Percentiles rank a stretch among this genome's conserved stretches.
Evolutionary conservation across 2,888 invertebrate genomes (phyloP).

Genomic region (Ornithoptera alexandrae): DNA sequence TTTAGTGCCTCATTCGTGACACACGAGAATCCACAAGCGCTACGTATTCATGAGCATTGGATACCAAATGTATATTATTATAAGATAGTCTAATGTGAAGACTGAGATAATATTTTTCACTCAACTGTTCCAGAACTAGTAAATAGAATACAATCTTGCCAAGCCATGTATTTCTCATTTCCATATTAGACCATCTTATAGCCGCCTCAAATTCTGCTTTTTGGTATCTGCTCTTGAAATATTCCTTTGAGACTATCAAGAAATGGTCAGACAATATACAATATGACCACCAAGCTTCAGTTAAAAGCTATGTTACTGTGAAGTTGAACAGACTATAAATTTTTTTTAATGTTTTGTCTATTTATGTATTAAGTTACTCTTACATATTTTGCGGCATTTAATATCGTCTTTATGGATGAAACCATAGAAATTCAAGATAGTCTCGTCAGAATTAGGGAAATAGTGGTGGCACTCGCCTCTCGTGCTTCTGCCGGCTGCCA

Average conservation of each 20-base stretch:
- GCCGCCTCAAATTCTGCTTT: slow-evolving; percentile 8
- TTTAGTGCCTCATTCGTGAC: slow-evolving; percentile 63
- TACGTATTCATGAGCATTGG: slow-evolving; percentile 32
- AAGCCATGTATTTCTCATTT: neutral
- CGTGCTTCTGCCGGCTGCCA: slow-evolving; percentile 72
- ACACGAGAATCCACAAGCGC: slow-evolving; percentile 63
- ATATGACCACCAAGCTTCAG: too few relatives aligned
- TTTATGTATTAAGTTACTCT: too few relatives aligned
- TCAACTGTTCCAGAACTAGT: neutral
- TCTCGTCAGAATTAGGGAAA: neutral
- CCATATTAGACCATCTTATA: slow-evolving; percentile 5
- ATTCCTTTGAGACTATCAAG: slow-evolving; percentile 9
- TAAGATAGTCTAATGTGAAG: slow-evolving; percentile 5
- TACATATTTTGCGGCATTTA: too few relatives aligned
- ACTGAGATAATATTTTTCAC: neutral
- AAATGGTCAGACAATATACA: neutral
- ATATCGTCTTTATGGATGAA: too few relatives aligned
- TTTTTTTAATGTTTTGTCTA: too few relatives aligned
- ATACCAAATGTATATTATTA: neutral
- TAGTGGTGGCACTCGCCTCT: slow-evolving; percentile 54
- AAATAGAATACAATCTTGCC: neutral
- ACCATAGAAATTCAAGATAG: neutral
- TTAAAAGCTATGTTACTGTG: too few relatives aligned
- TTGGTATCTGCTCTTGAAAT: neutral
- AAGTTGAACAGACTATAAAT: too few relatives aligned